Evolutionary conservation across 2,797 vertebrate genomes (phyloP).

Genomic region (Notolabrus celidotus): DNA sequence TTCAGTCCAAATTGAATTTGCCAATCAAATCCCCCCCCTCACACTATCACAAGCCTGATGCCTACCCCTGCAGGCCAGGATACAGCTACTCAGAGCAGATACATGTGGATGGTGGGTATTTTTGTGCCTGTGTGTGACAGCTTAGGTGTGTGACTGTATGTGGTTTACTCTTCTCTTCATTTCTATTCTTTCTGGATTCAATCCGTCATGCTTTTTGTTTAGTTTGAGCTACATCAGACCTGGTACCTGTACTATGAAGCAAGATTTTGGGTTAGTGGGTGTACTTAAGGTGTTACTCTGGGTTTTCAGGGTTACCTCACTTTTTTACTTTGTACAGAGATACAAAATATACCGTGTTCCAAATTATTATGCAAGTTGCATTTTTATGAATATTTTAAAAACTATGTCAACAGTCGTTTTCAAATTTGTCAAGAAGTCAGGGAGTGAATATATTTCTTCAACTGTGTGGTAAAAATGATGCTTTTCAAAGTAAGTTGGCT

Average conservation of each 20-base stretch:
- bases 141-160: slow-evolving; percentile 38
- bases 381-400: no score
- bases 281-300: background rate
- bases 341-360: no score
- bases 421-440: no score
- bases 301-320: background rate
- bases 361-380: no score
- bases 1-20: slow-evolving; percentile 87
- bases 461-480: no score
- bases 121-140: slow-evolving; percentile 53
- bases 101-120: slow-evolving; percentile 90
- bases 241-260: slow-evolving; percentile 1
- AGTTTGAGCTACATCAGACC: background rate
- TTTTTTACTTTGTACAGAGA: background rate
- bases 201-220: slow-evolving; percentile 53
- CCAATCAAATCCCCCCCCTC: slow-evolving; percentile 85
- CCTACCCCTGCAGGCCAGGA: slow-evolving; percentile 86
- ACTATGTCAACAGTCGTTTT: no score
- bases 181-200: slow-evolving; percentile 63
- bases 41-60: slow-evolving; percentile 85
- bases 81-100: slow-evolving; percentile 87
- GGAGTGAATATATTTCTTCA: no score
- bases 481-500: no score
- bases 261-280: background rate
- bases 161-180: slow-evolving; percentile 57